Evolutionary conservation across 37 sponge, comb jelly and placozoan genomes (phyloP).

Genomic region (Crambe crambe): DNA sequence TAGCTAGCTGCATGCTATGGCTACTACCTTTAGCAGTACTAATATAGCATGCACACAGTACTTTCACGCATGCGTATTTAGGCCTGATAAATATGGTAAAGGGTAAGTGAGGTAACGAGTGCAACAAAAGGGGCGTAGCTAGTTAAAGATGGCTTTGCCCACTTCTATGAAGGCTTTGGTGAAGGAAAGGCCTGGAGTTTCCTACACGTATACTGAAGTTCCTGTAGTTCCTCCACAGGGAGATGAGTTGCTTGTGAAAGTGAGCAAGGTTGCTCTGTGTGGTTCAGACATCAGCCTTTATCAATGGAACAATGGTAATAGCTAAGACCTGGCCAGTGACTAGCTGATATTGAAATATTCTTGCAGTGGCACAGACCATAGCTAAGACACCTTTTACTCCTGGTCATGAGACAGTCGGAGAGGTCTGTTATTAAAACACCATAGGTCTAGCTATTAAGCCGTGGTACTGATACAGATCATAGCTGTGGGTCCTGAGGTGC

Average conservation of each 20-base stretch:
- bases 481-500: conserved; percentile 56
- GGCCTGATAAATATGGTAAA: too few species aligned
- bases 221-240: conserved; percentile 65
- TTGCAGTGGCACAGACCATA: conserved; percentile 75
- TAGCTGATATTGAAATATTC: not conserved
- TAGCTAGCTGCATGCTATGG: too few species aligned
- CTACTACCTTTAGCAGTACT: too few species aligned
- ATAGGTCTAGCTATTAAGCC: not conserved
- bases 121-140: too few species aligned
- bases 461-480: conserved; percentile 68
- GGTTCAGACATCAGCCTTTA: conserved; percentile 91
- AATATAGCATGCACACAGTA: too few species aligned
- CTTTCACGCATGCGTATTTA: too few species aligned
- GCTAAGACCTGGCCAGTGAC: not conserved
- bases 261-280: conserved; percentile 79
- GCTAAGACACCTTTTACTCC: conserved; percentile 86
- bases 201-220: conserved; percentile 72
- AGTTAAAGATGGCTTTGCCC: conserved; percentile 19
- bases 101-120: too few species aligned
- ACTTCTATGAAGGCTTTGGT: conserved; percentile 82
- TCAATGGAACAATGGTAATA: conserved; percentile 52
- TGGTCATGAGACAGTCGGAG: conserved; percentile 91
- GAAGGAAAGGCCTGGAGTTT: conserved; percentile 50
- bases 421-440: conserved; percentile 23
- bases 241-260: conserved; percentile 81